Percentiles rank a stretch among this genome's conserved stretches.
These are phyloP conservation scores for Takifugu flavidus DNA, from an alignment of 2,113 vertebrate genomes.

Conservation along the genomic window DNA sequence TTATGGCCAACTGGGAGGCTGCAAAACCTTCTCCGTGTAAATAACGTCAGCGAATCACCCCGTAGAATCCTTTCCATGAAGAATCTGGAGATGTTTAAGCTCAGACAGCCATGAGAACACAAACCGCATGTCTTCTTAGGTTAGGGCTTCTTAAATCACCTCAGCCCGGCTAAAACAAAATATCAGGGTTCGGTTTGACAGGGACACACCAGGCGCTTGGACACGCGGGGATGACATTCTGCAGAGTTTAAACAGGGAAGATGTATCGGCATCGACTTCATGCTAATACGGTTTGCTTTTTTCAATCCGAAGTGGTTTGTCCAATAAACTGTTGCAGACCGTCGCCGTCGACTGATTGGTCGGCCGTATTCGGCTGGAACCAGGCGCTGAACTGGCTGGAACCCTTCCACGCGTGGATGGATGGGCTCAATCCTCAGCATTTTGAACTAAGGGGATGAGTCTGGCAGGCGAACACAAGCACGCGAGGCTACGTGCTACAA, in stretches of 20 bases:
- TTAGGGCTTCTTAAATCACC: slow-evolving; percentile 70
- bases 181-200: slow-evolving; percentile 62
- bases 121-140: slow-evolving; percentile 73
- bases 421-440: slow-evolving; percentile 32
- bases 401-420: slow-evolving; percentile 4
- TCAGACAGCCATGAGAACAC: slow-evolving; percentile 72
- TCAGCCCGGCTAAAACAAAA: slow-evolving; percentile 56
- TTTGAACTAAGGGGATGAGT: slow-evolving; percentile 34
- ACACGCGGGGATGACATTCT: slow-evolving; percentile 29
- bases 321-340: slow-evolving; percentile 64
- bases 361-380: slow-evolving; percentile 17
- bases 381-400: slow-evolving; percentile 29
- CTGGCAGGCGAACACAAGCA: slow-evolving; percentile 25
- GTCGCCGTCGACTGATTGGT: slow-evolving; percentile 40
- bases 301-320: slow-evolving; percentile 45
- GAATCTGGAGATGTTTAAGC: slow-evolving; percentile 76
- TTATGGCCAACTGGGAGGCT: slow-evolving; percentile 69
- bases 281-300: slow-evolving; percentile 32
- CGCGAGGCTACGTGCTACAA: slow-evolving; percentile 4
- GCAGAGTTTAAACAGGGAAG: slow-evolving; percentile 16
- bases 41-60: slow-evolving; percentile 74
- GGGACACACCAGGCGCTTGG: slow-evolving; percentile 42
- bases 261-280: slow-evolving; percentile 43
- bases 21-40: slow-evolving; percentile 70
- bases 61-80: slow-evolving; percentile 63